Conservation (phyloP, 2,113 vertebrate species). For the Entelurus aequoreus region DNA sequence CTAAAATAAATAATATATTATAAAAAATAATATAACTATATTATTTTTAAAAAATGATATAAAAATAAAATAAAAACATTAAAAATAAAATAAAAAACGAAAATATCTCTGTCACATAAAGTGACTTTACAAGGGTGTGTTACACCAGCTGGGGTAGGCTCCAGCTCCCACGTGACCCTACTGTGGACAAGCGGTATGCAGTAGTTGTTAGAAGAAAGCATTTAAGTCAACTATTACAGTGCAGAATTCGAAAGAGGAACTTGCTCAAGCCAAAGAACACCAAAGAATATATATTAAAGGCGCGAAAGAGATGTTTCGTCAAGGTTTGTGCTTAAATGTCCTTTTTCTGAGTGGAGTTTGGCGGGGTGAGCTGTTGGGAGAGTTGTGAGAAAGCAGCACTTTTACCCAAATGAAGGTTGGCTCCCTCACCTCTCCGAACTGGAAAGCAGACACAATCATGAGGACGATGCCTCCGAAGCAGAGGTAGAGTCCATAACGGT, state of each 20-base stretch:
- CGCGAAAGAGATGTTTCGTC: no score
- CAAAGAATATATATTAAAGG: neutral
- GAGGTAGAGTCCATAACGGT: constrained; percentile 91
- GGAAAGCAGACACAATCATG: constrained; percentile 93
- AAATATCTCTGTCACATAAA: no score
- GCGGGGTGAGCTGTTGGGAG: neutral
- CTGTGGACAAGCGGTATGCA: no score
- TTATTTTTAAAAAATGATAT: no score
- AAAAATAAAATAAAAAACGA: no score
- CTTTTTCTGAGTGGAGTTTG: constrained; percentile 10
- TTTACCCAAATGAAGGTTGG: neutral
- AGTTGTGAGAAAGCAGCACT: neutral
- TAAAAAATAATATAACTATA: no score
- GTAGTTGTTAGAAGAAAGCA: no score
- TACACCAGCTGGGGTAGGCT: no score
- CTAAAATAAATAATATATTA: no score
- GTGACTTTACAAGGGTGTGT: no score
- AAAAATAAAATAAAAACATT: no score
- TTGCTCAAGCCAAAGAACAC: neutral
- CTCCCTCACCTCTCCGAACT: constrained; percentile 90
- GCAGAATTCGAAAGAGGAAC: neutral
- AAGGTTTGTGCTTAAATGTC: neutral
- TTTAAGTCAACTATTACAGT: neutral
- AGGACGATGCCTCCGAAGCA: constrained; percentile 95
- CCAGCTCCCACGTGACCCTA: no score